phyloP scores from a whole-genome alignment of 2,797 vertebrate genomes.

The Eleutherodactylus coqui region DNA sequence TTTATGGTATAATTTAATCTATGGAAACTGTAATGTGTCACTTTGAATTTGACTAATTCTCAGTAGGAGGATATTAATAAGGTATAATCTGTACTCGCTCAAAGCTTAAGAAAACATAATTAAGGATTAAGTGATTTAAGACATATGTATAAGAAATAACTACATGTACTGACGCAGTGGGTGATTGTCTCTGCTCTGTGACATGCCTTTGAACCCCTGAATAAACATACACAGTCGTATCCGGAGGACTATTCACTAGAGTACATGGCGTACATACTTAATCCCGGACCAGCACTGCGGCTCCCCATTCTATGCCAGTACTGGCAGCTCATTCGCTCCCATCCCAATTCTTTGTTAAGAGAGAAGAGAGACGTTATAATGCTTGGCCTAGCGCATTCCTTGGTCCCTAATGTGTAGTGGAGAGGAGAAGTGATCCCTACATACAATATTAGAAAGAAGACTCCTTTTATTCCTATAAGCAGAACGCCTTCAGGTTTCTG shows the following conservation, averaged over 20 bases:
- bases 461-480: no score
- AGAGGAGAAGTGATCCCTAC: no score
- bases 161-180: not conserved
- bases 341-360: no score
- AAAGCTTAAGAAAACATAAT: slow-evolving; percentile 42
- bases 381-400: not conserved
- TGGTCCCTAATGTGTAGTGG: no score
- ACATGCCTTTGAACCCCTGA: not conserved
- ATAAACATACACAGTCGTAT: not conserved
- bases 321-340: not conserved
- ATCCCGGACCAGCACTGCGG: not conserved
- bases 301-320: not conserved
- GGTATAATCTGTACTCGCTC: slow-evolving; percentile 35
- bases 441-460: no score
- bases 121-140: slow-evolving; percentile 39
- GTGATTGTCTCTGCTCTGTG: not conserved
- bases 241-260: not conserved
- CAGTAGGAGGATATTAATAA: slow-evolving; percentile 44
- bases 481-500: no score
- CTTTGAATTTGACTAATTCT: slow-evolving; percentile 40
- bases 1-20: slow-evolving; percentile 1
- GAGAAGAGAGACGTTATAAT: not conserved
- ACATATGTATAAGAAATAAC: slow-evolving; percentile 6
- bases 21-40: slow-evolving; percentile 21
- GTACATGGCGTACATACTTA: not conserved